Percentiles rank a stretch among this genome's conserved stretches.
Evolutionary conservation across 2,888 invertebrate genomes (phyloP).

Genomic region (Dascillus cervinus): DNA sequence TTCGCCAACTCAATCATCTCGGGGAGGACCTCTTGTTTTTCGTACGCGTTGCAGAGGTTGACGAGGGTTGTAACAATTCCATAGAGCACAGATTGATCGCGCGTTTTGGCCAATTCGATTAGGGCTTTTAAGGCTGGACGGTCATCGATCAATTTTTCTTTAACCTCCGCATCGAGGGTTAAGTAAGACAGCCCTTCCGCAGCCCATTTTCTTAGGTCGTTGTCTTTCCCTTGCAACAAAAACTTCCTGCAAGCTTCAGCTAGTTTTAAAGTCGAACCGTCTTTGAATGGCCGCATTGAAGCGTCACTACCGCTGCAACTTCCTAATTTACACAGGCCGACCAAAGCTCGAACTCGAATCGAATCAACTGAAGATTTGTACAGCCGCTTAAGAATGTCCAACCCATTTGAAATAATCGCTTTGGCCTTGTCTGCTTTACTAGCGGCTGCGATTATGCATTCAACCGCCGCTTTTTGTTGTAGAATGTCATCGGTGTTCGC

Average conservation of each 20-base stretch:
- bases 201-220: conserved; percentile 90
- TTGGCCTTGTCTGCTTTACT: conserved; percentile 96
- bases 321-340: conserved; percentile 93
- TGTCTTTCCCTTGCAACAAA: conserved; percentile 77
- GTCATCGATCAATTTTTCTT: conserved; percentile 91
- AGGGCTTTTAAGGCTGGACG: conserved; percentile 72
- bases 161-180: conserved; percentile 96
- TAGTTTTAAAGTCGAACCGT: conserved; percentile 86
- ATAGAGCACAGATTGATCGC: conserved; percentile 81
- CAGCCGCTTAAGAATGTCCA: conserved; percentile 83
- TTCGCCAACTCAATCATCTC: conserved; percentile 97
- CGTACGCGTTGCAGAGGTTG: conserved; percentile 95
- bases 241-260: conserved; percentile 92
- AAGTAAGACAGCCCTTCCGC: conserved; percentile 95
- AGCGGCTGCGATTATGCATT: conserved; percentile 93
- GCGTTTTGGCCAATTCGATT: conserved; percentile 80
- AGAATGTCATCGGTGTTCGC: conserved; percentile 85
- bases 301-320: conserved; percentile 93
- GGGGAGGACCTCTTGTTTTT: conserved; percentile 91
- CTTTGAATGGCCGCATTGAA: conserved; percentile 88
- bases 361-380: conserved; percentile 86
- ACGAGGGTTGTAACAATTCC: conserved; percentile 92
- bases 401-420: conserved; percentile 78
- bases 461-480: conserved; percentile 89
- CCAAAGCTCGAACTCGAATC: conserved; percentile 80